Evolutionary conservation across 2,888 invertebrate genomes (phyloP).

Genomic region (Metellina segmentata): DNA sequence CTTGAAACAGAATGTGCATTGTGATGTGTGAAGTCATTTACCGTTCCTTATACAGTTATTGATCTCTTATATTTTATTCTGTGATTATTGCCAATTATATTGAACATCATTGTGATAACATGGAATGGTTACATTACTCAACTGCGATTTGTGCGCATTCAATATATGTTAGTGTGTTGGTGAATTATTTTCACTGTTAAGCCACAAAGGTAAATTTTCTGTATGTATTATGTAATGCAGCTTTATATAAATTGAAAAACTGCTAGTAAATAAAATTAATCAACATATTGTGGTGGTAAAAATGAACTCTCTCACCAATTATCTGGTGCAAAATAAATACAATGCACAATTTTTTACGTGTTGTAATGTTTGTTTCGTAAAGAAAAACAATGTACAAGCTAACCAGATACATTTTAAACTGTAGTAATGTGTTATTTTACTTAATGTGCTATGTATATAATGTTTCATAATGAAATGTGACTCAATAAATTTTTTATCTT

Average conservation of each 20-base stretch:
- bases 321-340: background rate
- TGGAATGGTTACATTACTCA: constrained; percentile 34
- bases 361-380: constrained; percentile 5
- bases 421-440: constrained; percentile 43
- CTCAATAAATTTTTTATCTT: constrained; percentile 71
- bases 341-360: constrained; percentile 1
- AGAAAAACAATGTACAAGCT: background rate
- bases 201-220: background rate
- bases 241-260: background rate
- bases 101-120: constrained; percentile 44
- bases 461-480: constrained; percentile 63
- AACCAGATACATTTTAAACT: background rate
- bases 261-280: background rate
- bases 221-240: background rate
- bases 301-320: background rate
- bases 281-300: background rate
- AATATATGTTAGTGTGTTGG: background rate
- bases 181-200: background rate
- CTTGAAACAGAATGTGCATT: constrained; percentile 6
- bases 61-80: constrained; percentile 41
- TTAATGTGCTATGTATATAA: constrained; percentile 68
- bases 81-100: constrained; percentile 40
- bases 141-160: background rate
- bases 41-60: constrained; percentile 52
- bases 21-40: constrained; percentile 36